Conservation (phyloP, 2,888 invertebrate genomes). For the Lepidocyrtinus sp. region DNA sequence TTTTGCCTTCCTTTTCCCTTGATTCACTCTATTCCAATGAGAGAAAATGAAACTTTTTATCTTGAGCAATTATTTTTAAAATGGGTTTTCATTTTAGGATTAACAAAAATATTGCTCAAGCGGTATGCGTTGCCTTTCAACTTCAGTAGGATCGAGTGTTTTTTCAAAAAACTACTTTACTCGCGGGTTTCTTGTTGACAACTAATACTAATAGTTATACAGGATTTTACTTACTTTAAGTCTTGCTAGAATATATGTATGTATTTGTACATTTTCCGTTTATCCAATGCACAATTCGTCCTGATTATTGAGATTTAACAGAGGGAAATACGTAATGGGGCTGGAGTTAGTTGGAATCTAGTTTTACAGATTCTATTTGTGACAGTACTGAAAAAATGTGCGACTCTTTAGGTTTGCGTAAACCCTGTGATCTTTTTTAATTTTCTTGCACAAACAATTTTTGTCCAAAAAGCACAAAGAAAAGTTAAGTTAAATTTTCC, state of each 20-base stretch:
- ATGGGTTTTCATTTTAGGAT: background rate
- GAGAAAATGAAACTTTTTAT: background rate
- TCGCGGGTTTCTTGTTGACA: background rate
- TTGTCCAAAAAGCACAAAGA: background rate
- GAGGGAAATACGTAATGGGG: no score
- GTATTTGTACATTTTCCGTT: no score
- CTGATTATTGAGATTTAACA: no score
- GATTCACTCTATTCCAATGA: background rate
- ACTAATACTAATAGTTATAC: slow-evolving; percentile 8
- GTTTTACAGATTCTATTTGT: no score
- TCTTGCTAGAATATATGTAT: no score
- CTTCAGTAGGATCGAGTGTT: background rate
- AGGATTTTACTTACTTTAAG: no score
- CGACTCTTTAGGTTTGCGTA: background rate
- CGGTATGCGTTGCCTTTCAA: slow-evolving; percentile 50
- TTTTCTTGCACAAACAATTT: slow-evolving; percentile 14
- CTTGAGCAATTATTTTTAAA: slow-evolving; percentile 37
- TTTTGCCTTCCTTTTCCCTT: slow-evolving; percentile 4
- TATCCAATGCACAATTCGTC: no score
- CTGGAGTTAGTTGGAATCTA: no score
- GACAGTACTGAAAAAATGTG: background rate
- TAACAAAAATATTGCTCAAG: slow-evolving; percentile 45
- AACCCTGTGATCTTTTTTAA: background rate
- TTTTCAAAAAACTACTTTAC: slow-evolving; percentile 13
- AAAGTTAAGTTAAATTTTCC: background rate